phyloP scores from a whole-genome alignment of 2,888 invertebrate genomes.

The Xylophagus ater region DNA sequence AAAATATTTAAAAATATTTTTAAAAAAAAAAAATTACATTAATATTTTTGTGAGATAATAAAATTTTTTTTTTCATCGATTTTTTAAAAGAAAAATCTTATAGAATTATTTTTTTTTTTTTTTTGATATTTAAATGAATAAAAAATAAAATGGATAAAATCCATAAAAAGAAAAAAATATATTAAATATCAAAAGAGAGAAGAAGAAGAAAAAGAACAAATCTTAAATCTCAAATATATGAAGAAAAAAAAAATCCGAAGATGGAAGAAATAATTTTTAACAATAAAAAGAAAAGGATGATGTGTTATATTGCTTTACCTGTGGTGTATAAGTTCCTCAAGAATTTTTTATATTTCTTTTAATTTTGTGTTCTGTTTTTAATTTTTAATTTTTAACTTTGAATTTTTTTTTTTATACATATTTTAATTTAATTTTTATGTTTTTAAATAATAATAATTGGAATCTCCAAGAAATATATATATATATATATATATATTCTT shows the following conservation, averaged over 20 bases:
- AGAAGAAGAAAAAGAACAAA: conserved; percentile 1
- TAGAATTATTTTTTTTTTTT: no score
- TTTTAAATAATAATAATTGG: background rate
- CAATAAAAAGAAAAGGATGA: conserved; percentile 10
- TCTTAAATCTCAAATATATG: conserved; percentile 9
- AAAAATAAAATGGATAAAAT: no score
- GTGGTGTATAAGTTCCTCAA: conserved; percentile 37
- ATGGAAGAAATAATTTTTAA: no score
- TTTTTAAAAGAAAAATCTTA: no score
- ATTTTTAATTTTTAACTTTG: background rate
- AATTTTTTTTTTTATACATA: no score
- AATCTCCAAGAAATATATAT: background rate
- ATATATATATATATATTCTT: background rate
- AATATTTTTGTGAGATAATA: no score
- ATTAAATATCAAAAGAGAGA: background rate
- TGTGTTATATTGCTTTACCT: conserved; percentile 28
- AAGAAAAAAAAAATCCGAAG: conserved; percentile 1
- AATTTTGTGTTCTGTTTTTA: conserved; percentile 9
- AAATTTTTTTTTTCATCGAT: no score
- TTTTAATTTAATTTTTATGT: conserved; percentile 4
- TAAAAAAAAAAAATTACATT: no score
- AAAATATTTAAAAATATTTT: no score
- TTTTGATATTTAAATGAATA: no score
- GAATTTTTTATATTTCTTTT: conserved; percentile 18
- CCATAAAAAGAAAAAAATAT: no score